phyloP scores from a whole-genome alignment of 2,113 vertebrate species.

The Eulemur rufifrons region DNA sequence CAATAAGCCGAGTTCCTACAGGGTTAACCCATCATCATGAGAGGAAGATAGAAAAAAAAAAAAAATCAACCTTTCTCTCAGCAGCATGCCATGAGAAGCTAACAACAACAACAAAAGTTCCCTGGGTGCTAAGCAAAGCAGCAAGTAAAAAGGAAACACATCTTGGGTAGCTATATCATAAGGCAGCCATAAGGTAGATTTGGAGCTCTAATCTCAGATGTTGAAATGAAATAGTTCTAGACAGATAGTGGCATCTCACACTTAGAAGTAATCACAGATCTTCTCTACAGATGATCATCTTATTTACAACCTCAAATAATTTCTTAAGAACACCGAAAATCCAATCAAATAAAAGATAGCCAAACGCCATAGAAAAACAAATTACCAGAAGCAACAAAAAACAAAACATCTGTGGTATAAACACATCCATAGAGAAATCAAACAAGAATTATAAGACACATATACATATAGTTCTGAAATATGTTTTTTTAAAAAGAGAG shows the following conservation, averaged over 20 bases:
- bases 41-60: not conserved
- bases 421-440: not conserved
- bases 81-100: not conserved
- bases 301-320: not conserved
- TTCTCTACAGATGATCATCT: not conserved
- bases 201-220: not conserved
- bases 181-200: not conserved
- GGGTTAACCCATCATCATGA: not conserved
- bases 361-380: not conserved
- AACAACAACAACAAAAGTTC: not conserved
- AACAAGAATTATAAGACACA: not conserved
- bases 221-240: not conserved
- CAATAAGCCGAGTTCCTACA: not conserved
- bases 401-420: not conserved
- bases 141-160: not conserved
- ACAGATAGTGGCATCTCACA: not conserved
- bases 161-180: not conserved
- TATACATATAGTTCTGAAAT: not conserved
- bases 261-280: not conserved
- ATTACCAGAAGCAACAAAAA: not conserved
- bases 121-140: not conserved
- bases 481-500: not conserved
- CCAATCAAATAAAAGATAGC: not conserved
- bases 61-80: not conserved
- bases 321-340: not conserved